A percentile compares a stretch with the other conserved stretches of the same genome.
Conservation (phyloP, 2,797 vertebrate species). For the Poliocrania exsul region DNA sequence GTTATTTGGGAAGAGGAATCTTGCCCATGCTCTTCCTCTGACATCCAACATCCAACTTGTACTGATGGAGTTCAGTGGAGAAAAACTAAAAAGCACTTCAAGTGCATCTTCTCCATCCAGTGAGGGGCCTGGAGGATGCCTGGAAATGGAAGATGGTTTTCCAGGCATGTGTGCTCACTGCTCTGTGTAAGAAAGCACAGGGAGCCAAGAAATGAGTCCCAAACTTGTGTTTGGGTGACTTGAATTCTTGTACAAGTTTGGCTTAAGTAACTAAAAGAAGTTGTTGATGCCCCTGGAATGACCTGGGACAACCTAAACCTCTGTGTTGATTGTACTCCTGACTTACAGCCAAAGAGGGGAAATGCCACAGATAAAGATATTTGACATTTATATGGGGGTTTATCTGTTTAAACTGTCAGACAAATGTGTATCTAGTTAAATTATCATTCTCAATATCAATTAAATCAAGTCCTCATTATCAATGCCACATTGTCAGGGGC, state of each 20-base stretch:
- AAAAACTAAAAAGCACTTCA: background rate
- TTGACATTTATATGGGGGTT: background rate
- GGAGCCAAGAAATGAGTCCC: background rate
- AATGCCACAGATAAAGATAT: background rate
- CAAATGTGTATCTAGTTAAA: background rate
- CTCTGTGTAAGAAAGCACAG: background rate
- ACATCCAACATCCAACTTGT: background rate
- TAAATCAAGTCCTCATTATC: background rate
- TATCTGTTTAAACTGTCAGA: background rate
- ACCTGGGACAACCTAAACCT: background rate
- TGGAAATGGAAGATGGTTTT: constrained; percentile 38
- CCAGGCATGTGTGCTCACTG: background rate
- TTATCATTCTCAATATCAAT: background rate
- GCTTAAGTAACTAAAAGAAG: background rate
- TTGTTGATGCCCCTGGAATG: background rate
- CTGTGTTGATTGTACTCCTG: background rate
- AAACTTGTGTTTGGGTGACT: background rate
- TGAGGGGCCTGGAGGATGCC: constrained; percentile 23
- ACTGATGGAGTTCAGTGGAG: background rate
- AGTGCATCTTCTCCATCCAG: background rate
- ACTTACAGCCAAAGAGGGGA: background rate
- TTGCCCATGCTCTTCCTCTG: accelerated
- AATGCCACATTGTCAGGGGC: background rate
- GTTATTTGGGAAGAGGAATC: background rate
- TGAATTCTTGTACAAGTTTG: background rate